These are phyloP conservation scores for Nipponia nippon DNA, from an alignment of 2,113 vertebrate genomes.

Conservation along the genomic window DNA sequence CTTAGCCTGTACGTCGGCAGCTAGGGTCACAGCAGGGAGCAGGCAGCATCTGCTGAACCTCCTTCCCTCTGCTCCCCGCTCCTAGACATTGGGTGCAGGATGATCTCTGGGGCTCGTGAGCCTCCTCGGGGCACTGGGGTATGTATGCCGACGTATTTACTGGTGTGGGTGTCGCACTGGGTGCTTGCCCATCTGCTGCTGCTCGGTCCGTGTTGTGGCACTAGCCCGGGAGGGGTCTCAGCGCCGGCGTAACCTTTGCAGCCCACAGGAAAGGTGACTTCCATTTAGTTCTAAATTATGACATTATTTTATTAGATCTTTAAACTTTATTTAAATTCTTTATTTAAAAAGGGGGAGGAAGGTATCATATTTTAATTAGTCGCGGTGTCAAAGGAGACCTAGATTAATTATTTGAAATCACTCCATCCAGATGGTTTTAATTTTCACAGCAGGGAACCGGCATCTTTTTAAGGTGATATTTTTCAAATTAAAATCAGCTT, in stretches of 20 bases:
- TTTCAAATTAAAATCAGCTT: slow-evolving; percentile 81
- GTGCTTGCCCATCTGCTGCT: background rate
- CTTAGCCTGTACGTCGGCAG: background rate
- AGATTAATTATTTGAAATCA: slow-evolving; percentile 80
- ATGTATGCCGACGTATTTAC: background rate
- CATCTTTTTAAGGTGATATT: slow-evolving; percentile 77
- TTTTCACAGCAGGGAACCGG: slow-evolving; percentile 79
- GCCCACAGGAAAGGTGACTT: slow-evolving; percentile 51
- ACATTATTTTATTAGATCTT: slow-evolving; percentile 76
- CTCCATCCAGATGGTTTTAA: slow-evolving; percentile 77
- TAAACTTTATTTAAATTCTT: slow-evolving; percentile 80
- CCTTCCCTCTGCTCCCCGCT: background rate
- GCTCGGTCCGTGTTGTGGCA: background rate
- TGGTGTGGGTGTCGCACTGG: background rate
- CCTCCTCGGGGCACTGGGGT: accelerated
- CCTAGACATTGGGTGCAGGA: accelerated
- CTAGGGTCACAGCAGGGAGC: background rate
- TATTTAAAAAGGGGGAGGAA: slow-evolving; percentile 64
- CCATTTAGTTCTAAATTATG: slow-evolving; percentile 68
- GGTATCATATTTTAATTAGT: slow-evolving; percentile 80
- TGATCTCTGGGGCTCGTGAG: background rate
- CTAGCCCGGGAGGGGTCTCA: background rate
- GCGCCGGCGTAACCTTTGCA: background rate
- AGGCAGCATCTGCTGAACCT: background rate
- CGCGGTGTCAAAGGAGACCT: slow-evolving; percentile 76